A percentile compares a stretch with the other conserved stretches of the same genome.
Evolutionary conservation across 2,888 invertebrate species (phyloP).

Genomic region (Caprella mutica): DNA sequence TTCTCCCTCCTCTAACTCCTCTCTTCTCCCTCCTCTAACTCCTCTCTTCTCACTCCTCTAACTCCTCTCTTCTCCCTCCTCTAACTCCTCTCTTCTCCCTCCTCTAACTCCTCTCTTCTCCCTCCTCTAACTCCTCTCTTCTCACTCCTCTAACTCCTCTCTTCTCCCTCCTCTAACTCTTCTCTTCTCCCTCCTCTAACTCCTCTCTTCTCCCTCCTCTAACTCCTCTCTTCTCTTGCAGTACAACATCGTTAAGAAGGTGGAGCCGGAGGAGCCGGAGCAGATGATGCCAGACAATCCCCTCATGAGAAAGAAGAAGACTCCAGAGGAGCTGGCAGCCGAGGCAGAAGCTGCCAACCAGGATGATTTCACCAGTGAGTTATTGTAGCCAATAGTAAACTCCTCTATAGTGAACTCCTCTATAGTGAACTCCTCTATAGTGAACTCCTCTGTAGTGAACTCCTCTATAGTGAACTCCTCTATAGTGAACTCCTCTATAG

Average conservation of each 20-base stretch:
- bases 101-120: neutral
- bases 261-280: conserved; percentile 60
- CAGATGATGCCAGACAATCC: conserved; percentile 81
- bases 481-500: no score
- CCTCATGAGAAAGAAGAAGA: conserved; percentile 96
- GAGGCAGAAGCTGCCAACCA: conserved; percentile 93
- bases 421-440: no score
- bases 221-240: conserved; percentile 45
- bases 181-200: neutral
- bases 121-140: conserved; percentile 5
- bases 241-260: conserved; percentile 94
- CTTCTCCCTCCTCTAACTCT: neutral
- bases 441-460: no score
- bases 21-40: neutral
- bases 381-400: no score
- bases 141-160: neutral
- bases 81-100: neutral
- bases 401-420: no score
- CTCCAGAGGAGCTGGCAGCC: conserved; percentile 91
- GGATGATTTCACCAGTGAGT: conserved; percentile 83
- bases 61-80: no score
- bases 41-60: neutral
- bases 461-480: no score
- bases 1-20: no score
- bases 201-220: neutral